Evolutionary conservation across 2,888 invertebrate genomes (phyloP).

Genomic region (Julus scanicus): DNA sequence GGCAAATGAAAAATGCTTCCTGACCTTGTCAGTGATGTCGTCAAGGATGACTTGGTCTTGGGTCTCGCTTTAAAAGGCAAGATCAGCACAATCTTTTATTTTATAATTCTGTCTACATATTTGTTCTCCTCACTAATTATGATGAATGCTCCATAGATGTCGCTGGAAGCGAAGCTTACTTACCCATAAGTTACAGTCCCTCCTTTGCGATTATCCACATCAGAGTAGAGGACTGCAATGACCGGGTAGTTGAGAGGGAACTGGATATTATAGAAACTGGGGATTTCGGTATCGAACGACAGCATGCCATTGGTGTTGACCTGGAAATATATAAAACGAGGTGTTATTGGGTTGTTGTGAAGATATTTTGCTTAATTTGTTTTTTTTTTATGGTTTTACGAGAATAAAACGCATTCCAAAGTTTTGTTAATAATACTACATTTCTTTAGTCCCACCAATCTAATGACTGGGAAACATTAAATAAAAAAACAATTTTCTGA

Average conservation of each 20-base stretch:
- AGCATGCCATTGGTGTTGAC: slow-evolving; percentile 91
- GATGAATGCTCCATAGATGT: no score
- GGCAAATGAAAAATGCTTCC: slow-evolving; percentile 78
- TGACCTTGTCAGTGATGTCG: slow-evolving; percentile 76
- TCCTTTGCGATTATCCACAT: slow-evolving; percentile 81
- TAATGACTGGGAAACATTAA: not conserved
- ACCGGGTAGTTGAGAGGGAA: slow-evolving; percentile 90
- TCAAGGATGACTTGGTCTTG: slow-evolving; percentile 65
- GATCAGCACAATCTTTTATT: no score
- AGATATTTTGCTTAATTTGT: no score
- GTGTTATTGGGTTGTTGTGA: no score
- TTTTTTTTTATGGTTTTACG: not conserved
- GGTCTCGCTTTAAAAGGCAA: slow-evolving; percentile 65
- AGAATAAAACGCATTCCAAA: not conserved
- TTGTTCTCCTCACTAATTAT: no score
- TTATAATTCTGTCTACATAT: no score
- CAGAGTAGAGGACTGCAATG: slow-evolving; percentile 90
- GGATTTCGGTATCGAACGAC: slow-evolving; percentile 88
- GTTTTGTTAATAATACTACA: no score
- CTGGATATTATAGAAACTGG: slow-evolving; percentile 85
- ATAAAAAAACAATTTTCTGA: not conserved
- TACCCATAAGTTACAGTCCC: slow-evolving; percentile 79
- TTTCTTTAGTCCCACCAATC: no score
- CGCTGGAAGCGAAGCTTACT: not conserved
- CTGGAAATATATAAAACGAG: slow-evolving; percentile 69